A percentile compares a stretch with the other conserved stretches of the same genome.
phyloP scores from a whole-genome alignment of 2,888 invertebrate species.

The Fragum sueziense region DNA sequence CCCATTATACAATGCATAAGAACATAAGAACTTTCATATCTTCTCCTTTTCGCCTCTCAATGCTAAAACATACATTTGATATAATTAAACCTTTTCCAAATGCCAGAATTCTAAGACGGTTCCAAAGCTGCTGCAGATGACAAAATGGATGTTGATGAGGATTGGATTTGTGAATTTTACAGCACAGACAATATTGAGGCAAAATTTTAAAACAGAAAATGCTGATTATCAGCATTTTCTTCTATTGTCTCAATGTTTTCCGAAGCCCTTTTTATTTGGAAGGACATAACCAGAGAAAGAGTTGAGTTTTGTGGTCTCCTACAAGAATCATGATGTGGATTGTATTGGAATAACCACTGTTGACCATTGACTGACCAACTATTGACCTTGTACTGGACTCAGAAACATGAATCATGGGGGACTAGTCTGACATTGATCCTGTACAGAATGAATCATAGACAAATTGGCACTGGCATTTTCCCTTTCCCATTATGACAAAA shows the following conservation, averaged over 20 bases:
- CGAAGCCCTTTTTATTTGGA: too few species aligned
- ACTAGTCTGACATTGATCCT: neutral
- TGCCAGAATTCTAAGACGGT: too few species aligned
- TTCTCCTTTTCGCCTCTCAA: too few species aligned
- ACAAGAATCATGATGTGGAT: neutral
- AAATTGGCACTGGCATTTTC: neutral
- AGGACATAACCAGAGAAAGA: neutral
- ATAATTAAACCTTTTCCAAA: neutral
- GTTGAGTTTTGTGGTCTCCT: neutral
- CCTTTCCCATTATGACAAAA: neutral
- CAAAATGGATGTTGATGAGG: too few species aligned
- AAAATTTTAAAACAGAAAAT: neutral
- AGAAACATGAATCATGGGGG: neutral
- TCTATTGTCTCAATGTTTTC: too few species aligned
- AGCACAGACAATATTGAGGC: too few species aligned
- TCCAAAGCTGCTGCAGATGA: too few species aligned
- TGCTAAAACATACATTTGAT: too few species aligned
- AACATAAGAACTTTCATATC: too few species aligned
- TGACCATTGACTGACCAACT: conserved; percentile 5
- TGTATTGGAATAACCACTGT: conserved; percentile 14
- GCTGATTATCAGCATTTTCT: too few species aligned
- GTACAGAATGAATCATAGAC: neutral
- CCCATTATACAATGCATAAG: too few species aligned
- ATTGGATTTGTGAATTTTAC: too few species aligned
- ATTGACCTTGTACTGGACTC: neutral